Conservation (phyloP, 2,113 vertebrate species). For the Mormyrus iriodes region DNA sequence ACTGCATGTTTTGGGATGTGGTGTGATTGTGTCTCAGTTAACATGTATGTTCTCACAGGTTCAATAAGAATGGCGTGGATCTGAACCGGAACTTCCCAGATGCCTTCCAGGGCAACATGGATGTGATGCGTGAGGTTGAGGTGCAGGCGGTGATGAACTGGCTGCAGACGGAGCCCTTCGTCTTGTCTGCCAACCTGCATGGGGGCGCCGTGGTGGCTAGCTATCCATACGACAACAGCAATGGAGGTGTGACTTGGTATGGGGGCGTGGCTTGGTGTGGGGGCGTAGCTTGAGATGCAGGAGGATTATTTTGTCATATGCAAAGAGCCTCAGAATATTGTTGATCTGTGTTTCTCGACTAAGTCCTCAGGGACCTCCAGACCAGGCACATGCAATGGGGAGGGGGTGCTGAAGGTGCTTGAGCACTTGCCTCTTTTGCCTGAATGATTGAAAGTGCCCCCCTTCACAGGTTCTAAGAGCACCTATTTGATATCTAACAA, state of each 20-base stretch:
- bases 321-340: not conserved
- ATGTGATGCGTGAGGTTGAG: constrained; percentile 63
- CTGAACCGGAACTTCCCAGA: constrained; percentile 93
- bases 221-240: constrained; percentile 87
- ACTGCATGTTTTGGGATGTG: not conserved
- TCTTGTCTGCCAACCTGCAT: constrained; percentile 91
- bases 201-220: constrained; percentile 89
- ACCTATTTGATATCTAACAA: not conserved
- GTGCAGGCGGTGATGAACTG: constrained; percentile 80
- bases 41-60: constrained; percentile 54
- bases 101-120: constrained; percentile 54
- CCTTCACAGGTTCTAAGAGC: not conserved
- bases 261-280: not conserved
- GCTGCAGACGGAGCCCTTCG: constrained; percentile 76
- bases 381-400: not conserved
- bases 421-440: not conserved
- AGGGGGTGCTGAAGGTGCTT: not conserved
- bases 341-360: not conserved
- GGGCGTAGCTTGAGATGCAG: not conserved
- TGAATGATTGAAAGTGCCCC: not conserved
- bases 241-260: constrained; percentile 60
- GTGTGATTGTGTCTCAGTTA: too few relatives aligned
- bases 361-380: not conserved
- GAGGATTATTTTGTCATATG: not conserved
- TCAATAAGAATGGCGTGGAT: constrained; percentile 71